Evolutionary conservation across 2,797 vertebrate genomes (phyloP).

Genomic region (Pangasius djambal): DNA sequence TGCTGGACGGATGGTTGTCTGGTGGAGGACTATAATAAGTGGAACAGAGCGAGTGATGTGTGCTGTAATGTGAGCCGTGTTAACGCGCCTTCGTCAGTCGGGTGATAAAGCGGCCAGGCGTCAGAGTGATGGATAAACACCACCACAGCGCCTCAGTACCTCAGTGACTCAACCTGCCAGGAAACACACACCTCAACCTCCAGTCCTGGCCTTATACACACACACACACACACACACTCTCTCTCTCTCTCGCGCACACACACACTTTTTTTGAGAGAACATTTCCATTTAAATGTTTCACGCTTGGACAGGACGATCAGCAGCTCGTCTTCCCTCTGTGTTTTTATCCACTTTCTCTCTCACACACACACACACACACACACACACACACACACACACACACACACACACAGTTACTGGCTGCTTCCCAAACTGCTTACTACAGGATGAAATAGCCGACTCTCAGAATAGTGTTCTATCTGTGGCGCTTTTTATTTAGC

Average conservation of each 20-base stretch:
- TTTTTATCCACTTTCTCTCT: background rate
- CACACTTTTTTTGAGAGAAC: background rate
- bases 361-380: constrained; percentile 9
- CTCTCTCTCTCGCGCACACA: background rate
- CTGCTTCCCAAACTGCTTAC: background rate
- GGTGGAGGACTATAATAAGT: background rate
- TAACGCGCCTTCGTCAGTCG: background rate
- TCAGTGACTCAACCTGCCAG: constrained; percentile 51
- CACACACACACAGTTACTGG: background rate
- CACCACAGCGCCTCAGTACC: constrained; percentile 10
- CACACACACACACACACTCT: background rate
- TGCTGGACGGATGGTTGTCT: background rate
- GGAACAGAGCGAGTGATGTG: background rate
- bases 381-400: constrained; percentile 15
- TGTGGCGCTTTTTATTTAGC: background rate
- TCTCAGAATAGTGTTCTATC: background rate
- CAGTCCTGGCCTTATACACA: background rate
- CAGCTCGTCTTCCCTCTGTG: background rate
- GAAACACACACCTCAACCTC: constrained; percentile 43
- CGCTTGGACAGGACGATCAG: background rate
- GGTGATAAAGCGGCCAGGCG: constrained; percentile 30
- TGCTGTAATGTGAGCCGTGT: constrained; percentile 48
- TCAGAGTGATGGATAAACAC: constrained; percentile 53
- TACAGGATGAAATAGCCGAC: background rate
- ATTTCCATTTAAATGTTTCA: background rate